Percentiles rank a stretch among this genome's conserved stretches.
Evolutionary conservation across 1,140 invertebrate genomes (phyloP).

Genomic region (Scylla paramamosain): DNA sequence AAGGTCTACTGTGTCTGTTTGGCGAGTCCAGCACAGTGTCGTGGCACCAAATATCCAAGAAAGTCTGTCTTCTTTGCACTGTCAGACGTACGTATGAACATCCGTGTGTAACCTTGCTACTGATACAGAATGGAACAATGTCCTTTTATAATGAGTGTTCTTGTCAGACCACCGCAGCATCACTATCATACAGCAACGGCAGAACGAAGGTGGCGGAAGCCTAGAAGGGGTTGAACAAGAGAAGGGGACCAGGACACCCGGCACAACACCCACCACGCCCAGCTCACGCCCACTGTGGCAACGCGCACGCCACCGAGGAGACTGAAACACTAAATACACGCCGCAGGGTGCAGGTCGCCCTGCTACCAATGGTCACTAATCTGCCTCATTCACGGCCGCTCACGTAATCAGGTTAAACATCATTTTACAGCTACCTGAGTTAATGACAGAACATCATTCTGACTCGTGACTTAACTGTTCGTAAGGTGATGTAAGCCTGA

Average conservation of each 20-base stretch:
- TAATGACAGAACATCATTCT: background rate
- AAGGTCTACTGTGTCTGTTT: background rate
- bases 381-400: background rate
- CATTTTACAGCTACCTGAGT: background rate
- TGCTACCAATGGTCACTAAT: background rate
- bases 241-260: no score
- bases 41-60: background rate
- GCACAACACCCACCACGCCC: background rate
- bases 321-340: background rate
- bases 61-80: background rate
- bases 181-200: background rate
- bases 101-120: background rate
- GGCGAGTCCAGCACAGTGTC: background rate
- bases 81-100: background rate
- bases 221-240: background rate
- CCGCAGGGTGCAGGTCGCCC: background rate
- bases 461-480: background rate
- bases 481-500: background rate
- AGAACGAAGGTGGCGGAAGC: background rate
- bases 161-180: background rate
- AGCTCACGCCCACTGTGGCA: background rate
- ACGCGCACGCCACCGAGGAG: background rate
- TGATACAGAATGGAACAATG: background rate
- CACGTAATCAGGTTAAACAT: conserved; percentile 9
- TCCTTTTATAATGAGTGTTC: background rate